Conservation (phyloP, 1,140 invertebrate species). For the Plectrocnemia conspersa region DNA sequence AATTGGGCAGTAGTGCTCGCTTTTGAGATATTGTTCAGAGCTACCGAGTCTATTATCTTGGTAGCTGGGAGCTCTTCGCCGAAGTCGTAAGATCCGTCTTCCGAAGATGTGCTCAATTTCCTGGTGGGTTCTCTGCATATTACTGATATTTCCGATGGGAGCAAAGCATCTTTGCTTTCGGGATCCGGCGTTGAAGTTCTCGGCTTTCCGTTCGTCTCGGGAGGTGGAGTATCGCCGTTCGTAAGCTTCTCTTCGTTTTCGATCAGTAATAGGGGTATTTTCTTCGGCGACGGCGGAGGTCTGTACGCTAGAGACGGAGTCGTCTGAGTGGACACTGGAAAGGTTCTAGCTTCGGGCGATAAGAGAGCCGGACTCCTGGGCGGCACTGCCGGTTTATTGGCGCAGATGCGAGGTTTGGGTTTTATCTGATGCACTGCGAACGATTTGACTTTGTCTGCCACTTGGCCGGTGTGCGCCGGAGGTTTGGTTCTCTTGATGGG, state of each 20-base stretch:
- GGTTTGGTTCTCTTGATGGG: slow-evolving; percentile 37
- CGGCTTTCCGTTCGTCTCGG: slow-evolving; percentile 12
- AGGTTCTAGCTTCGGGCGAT: slow-evolving; percentile 12
- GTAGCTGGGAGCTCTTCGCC: slow-evolving; percentile 33
- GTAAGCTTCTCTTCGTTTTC: background rate
- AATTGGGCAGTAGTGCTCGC: slow-evolving; percentile 60
- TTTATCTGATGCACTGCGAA: slow-evolving; percentile 54
- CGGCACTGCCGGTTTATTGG: slow-evolving; percentile 13
- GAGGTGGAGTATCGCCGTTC: slow-evolving; percentile 1
- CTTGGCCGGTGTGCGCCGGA: slow-evolving; percentile 54
- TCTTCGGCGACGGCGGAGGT: slow-evolving; percentile 32
- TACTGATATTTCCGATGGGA: slow-evolving; percentile 24
- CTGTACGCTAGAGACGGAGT: slow-evolving; percentile 21
- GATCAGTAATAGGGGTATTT: slow-evolving; percentile 2
- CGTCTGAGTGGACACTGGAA: slow-evolving; percentile 17
- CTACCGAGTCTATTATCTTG: slow-evolving; percentile 49
- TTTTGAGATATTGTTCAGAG: slow-evolving; percentile 63
- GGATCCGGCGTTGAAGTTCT: slow-evolving; percentile 45
- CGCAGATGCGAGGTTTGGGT: slow-evolving; percentile 3
- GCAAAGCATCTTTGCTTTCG: too few species aligned
- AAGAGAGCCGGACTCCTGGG: slow-evolving; percentile 25
- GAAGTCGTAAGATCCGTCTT: slow-evolving; percentile 40
- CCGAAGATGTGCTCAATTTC: slow-evolving; percentile 30
- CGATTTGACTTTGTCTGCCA: slow-evolving; percentile 62
- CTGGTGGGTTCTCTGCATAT: slow-evolving; percentile 38